These are phyloP conservation scores for Eristalis intricaria DNA, from an alignment of 2,888 invertebrate species.

Conservation along the genomic window DNA sequence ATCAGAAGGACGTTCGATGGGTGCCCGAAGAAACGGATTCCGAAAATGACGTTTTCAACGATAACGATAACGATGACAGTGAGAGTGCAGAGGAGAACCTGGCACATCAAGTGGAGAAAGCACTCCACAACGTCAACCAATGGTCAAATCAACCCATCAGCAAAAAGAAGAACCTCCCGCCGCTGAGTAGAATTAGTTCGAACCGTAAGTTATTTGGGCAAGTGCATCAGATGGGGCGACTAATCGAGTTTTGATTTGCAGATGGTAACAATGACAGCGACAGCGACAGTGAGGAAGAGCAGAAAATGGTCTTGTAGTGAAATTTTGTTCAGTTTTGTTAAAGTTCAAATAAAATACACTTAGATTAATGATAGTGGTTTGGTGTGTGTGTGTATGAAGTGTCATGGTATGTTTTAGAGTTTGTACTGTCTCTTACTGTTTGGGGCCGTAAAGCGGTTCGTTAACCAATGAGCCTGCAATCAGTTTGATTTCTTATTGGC, in stretches of 20 bases:
- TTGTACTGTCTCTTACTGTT: too few species aligned
- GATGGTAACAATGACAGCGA: constrained; percentile 70
- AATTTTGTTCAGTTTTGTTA: not conserved
- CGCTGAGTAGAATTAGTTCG: constrained; percentile 46
- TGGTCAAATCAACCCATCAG: constrained; percentile 64
- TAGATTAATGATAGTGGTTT: not conserved
- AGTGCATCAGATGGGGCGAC: not conserved
- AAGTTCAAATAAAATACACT: not conserved
- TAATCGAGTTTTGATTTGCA: constrained; percentile 39
- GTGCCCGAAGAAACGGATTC: constrained; percentile 73
- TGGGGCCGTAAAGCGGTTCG: too few species aligned
- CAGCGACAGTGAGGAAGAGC: constrained; percentile 77
- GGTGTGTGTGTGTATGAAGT: too few species aligned
- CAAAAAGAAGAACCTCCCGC: constrained; percentile 59
- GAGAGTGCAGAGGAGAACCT: constrained; percentile 67
- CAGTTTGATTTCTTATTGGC: too few species aligned
- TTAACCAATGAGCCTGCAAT: too few species aligned
- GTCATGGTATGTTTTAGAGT: too few species aligned
- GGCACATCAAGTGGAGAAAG: constrained; percentile 69
- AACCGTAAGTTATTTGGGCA: constrained; percentile 31
- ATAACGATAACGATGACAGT: constrained; percentile 40
- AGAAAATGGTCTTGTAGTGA: constrained; percentile 71
- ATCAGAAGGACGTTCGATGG: constrained; percentile 73
- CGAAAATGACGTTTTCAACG: constrained; percentile 56
- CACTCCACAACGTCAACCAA: constrained; percentile 51